Conservation (phyloP, 2,888 invertebrate genomes). For the Drosophila ustulata region DNA sequence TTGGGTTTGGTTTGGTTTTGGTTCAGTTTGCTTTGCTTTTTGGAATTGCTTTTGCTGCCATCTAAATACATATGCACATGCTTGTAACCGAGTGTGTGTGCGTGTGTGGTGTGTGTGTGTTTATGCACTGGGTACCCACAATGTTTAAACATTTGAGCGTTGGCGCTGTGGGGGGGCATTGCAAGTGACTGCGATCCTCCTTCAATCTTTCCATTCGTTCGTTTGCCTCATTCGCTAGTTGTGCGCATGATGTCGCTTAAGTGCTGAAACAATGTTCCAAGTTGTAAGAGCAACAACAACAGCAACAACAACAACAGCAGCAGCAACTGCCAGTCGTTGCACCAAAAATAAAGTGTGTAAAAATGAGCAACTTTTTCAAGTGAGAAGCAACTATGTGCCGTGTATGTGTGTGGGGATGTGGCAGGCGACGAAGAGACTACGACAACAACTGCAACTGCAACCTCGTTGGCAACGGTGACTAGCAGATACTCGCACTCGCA, state of each 20-base stretch:
- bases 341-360: conserved; percentile 78
- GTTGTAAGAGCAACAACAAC: conserved; percentile 76
- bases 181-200: conserved; percentile 47
- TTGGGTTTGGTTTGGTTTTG: conserved; percentile 23
- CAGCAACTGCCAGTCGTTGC: conserved; percentile 57
- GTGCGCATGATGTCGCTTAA: conserved; percentile 76
- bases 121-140: conserved; percentile 50
- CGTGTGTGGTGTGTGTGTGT: conserved; percentile 23
- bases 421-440: conserved; percentile 37
- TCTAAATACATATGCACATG: conserved; percentile 6
- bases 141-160: conserved; percentile 72
- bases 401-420: neutral
- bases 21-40: conserved; percentile 29
- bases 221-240: conserved; percentile 46
- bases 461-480: conserved; percentile 46
- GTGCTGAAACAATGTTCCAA: conserved; percentile 80
- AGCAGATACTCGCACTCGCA: conserved; percentile 38
- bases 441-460: conserved; percentile 37
- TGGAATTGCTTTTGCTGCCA: conserved; percentile 49
- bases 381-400: conserved; percentile 69
- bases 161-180: conserved; percentile 59
- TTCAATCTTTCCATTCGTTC: conserved; percentile 43
- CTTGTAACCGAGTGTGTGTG: neutral
- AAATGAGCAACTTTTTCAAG: conserved; percentile 77
- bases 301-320: conserved; percentile 45